Base-by-base conservation (phyloP, 2,797 vertebrate species). In the Adelosebastes latens region DNA sequence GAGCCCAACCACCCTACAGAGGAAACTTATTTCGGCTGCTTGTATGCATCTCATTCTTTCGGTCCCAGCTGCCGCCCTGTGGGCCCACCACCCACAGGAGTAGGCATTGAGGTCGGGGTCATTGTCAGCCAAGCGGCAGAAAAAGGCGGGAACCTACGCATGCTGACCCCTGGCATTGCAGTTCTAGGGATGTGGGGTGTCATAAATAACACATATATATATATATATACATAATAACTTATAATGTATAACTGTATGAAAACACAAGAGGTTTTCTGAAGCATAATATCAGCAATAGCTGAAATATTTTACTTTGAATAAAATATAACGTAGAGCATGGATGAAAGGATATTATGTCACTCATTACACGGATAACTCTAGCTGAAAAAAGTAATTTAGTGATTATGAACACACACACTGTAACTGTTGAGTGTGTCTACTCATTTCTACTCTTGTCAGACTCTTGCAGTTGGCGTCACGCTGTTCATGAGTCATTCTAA, bases 401-500 rank as follows among this genome's bases (percentile, higher is more conserved):
- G 4, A 60, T 20, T n/a, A 42, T 58, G 24, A 36, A 39, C 22
- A 29, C 2, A 25, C 24, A 59, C 13, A 13, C 5, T 22, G 8
- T 31, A 18, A 25, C 32, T 36, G 8, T 27, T 56, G 18, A 12
- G 5, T 76, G 9, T 9, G 6, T 66, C 52, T 12, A 1, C 27
- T 34, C 18, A 56, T 32, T 56, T 16, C 22, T 22, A 24, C 9
- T n/a, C 34, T 16, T 36, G 32, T 39, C 11, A 66, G 64, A 67
- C 27, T 32, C 12, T 32, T 32, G 25, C 14, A 74, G 46, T 6
- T 74, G 29, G 18, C 2, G 1, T 72, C 73, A 60, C 1, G 3
- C 46, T 59, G 18, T 60, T 78, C 31, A 20, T 61, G 34, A 69
- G n/a, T 80, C 63, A 80, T 64, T 75, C 55, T 39, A 7, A 18